phyloP scores from a whole-genome alignment of 2,888 invertebrate species.

The Mesorhabditis sp. region DNA sequence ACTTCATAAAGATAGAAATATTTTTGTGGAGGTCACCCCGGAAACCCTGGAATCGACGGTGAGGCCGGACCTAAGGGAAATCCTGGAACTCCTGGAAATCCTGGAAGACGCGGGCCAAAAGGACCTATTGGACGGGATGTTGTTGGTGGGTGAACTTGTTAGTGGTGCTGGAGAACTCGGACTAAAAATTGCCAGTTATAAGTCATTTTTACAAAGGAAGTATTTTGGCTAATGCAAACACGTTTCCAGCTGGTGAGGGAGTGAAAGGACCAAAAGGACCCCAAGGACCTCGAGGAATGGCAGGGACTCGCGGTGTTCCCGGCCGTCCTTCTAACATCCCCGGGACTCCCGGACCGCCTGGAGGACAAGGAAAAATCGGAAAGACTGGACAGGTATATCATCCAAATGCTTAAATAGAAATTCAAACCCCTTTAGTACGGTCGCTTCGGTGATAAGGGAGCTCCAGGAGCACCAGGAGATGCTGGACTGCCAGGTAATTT shows the following conservation, averaged over 20 bases:
- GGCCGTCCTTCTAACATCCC: conserved; percentile 44
- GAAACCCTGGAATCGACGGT: conserved; percentile 32
- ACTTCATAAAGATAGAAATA: not conserved
- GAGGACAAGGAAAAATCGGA: conserved; percentile 35
- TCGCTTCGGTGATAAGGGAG: conserved; percentile 36
- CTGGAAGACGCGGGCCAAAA: conserved; percentile 29
- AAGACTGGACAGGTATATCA: conserved; percentile 35
- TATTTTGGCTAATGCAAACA: not conserved
- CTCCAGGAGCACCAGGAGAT: conserved; percentile 39
- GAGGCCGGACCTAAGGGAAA: conserved; percentile 28
- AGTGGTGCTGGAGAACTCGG: not conserved
- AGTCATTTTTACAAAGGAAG: not conserved
- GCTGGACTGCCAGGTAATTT: conserved; percentile 29
- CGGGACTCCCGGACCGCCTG: conserved; percentile 29
- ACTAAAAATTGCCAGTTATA: not conserved
- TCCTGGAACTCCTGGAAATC: conserved; percentile 26
- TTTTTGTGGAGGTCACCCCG: conserved; percentile 21
- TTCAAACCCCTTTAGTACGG: conserved; percentile 21
- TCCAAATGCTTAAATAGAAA: not conserved
- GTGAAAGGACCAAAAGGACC: conserved; percentile 44
- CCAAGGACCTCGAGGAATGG: conserved; percentile 36
- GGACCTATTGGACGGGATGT: conserved; percentile 38
- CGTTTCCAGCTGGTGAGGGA: conserved; percentile 38
- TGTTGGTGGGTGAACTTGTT: conserved; percentile 19
- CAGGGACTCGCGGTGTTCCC: conserved; percentile 36